phyloP scores from a whole-genome alignment of 2,797 vertebrate species.

The Bovichtus diacanthus region DNA sequence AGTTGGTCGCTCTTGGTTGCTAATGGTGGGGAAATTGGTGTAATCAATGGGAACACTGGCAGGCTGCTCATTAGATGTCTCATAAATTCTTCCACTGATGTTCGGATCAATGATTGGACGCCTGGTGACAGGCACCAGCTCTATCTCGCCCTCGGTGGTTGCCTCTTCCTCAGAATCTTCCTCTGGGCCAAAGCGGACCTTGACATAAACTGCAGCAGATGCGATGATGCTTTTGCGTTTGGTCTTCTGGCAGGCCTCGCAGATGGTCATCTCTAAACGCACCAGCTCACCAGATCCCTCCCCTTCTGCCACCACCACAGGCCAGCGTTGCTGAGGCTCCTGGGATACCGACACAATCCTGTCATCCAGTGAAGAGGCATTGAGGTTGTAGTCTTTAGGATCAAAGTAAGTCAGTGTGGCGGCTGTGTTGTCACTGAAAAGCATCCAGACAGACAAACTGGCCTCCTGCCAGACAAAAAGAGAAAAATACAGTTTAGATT shows the following conservation, averaged over 20 bases:
- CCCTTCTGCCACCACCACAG: slow-evolving; percentile 91
- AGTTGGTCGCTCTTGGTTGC: slow-evolving; percentile 80
- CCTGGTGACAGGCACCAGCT: slow-evolving; percentile 83
- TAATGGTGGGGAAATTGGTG: slow-evolving; percentile 89
- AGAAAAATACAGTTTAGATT: slow-evolving; percentile 28
- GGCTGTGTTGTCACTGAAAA: slow-evolving; percentile 94
- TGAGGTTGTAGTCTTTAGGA: slow-evolving; percentile 95
- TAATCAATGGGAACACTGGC: slow-evolving; percentile 88
- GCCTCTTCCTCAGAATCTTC: slow-evolving; percentile 88
- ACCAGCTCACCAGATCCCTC: slow-evolving; percentile 91
- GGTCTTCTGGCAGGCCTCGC: slow-evolving; percentile 97
- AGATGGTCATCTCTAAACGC: slow-evolving; percentile 93
- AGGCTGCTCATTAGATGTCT: slow-evolving; percentile 85
- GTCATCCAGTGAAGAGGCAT: slow-evolving; percentile 92
- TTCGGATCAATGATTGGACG: slow-evolving; percentile 76
- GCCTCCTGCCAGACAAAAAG: slow-evolving; percentile 88
- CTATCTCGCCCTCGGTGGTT: slow-evolving; percentile 81
- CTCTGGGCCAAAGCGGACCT: slow-evolving; percentile 91
- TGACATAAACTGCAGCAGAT: slow-evolving; percentile 87
- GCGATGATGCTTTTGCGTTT: slow-evolving; percentile 95
- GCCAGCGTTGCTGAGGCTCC: slow-evolving; percentile 90
- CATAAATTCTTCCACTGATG: slow-evolving; percentile 76
- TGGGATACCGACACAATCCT: slow-evolving; percentile 90
- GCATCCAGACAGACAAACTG: slow-evolving; percentile 94
- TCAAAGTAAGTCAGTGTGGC: slow-evolving; percentile 93